Conservation (phyloP, 1,140 invertebrate species). For the Bombus impatiens region DNA sequence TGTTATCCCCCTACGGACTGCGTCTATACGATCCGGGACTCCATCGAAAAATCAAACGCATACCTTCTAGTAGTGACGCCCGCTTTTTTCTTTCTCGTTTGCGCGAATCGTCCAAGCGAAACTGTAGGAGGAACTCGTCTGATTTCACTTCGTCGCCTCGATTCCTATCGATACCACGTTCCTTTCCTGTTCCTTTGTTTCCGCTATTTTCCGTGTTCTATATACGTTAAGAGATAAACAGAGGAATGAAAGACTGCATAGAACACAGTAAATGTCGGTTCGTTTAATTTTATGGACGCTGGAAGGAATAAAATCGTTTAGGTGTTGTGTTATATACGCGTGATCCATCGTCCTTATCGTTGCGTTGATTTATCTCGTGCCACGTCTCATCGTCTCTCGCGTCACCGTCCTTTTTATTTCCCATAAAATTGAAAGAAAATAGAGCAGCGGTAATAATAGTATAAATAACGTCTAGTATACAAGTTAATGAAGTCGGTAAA, state of each 20-base stretch:
- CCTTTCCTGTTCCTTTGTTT: not conserved
- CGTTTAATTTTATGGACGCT: slow-evolving; percentile 30
- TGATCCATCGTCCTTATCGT: slow-evolving; percentile 7
- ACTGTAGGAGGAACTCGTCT: slow-evolving; percentile 32
- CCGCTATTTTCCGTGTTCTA: not conserved
- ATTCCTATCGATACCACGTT: not conserved
- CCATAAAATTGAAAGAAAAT: not conserved
- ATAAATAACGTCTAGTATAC: not conserved
- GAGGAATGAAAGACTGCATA: not conserved
- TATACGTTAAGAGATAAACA: not conserved
- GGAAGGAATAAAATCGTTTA: slow-evolving; percentile 27
- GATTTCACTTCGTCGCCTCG: slow-evolving; percentile 21
- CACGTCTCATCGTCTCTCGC: not conserved
- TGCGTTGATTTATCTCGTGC: slow-evolving; percentile 31
- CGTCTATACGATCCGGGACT: slow-evolving; percentile 70
- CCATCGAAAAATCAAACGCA: slow-evolving; percentile 79
- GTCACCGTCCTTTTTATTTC: slow-evolving; percentile 8
- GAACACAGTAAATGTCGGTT: not conserved
- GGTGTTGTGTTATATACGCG: not conserved
- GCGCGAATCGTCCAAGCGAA: slow-evolving; percentile 41
- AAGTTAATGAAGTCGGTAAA: slow-evolving; percentile 9
- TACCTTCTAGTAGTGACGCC: slow-evolving; percentile 70
- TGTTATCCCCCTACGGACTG: slow-evolving; percentile 78
- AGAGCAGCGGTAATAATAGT: too few species aligned
- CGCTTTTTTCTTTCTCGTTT: slow-evolving; percentile 31